Conservation (phyloP, 2,797 vertebrate species). For the Mormyrops boulengeri region DNA sequence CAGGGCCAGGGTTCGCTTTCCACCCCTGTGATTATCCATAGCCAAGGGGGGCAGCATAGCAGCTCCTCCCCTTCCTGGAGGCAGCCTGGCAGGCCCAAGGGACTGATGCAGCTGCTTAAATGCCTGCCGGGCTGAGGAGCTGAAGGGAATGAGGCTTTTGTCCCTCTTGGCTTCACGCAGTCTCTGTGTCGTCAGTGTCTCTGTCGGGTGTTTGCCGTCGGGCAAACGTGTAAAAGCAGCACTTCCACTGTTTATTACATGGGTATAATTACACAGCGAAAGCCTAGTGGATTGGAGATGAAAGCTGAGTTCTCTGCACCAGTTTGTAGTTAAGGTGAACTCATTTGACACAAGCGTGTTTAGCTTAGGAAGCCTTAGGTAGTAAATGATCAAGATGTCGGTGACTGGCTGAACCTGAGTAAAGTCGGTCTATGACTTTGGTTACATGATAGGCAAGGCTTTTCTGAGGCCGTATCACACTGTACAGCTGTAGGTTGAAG, state of each 20-base stretch:
- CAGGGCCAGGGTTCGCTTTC: not conserved
- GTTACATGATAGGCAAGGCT: not conserved
- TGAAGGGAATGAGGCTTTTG: not conserved
- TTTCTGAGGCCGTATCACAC: not conserved
- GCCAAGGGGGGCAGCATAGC: not conserved
- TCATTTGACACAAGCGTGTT: not conserved
- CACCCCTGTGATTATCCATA: not conserved
- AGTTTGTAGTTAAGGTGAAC: not conserved
- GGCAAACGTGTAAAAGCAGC: constrained; percentile 6
- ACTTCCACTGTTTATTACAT: constrained; percentile 1
- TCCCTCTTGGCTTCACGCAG: not conserved
- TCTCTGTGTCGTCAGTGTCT: constrained; percentile 4
- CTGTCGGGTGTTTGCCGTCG: not conserved
- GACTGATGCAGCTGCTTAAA: not conserved
- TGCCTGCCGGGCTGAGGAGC: not conserved
- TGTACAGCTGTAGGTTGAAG: not conserved
- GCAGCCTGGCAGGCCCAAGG: not conserved
- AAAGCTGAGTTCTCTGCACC: not conserved
- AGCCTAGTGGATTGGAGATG: not conserved
- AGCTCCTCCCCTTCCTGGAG: not conserved
- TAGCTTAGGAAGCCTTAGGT: not conserved
- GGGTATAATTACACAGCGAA: constrained; percentile 6
- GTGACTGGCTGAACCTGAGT: not conserved
- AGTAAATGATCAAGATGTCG: not conserved
- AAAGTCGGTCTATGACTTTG: not conserved